phyloP scores from a whole-genome alignment of 2,888 invertebrate species.

The Rhorus exstirpatorius region DNA sequence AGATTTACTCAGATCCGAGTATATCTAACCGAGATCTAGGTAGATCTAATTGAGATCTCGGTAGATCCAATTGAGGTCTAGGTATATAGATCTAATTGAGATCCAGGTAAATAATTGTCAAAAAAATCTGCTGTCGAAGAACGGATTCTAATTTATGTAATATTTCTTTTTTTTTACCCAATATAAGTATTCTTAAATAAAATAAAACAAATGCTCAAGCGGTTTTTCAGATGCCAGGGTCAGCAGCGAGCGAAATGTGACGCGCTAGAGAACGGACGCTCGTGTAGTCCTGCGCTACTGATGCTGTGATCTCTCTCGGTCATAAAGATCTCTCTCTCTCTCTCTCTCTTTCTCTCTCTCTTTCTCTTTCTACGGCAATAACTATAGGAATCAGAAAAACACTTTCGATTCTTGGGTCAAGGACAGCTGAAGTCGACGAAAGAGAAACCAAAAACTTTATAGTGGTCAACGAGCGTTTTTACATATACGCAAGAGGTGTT shows the following conservation, averaged over 20 bases:
- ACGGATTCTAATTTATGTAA: too few relatives aligned
- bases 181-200: background rate
- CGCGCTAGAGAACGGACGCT: conserved; percentile 28
- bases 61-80: too few relatives aligned
- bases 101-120: too few relatives aligned
- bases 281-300: conserved; percentile 30
- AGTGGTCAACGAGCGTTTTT: conserved; percentile 2
- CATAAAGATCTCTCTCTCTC: conserved; percentile 40
- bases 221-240: conserved; percentile 59
- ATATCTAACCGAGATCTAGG: too few relatives aligned
- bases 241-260: conserved; percentile 46
- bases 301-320: conserved; percentile 15
- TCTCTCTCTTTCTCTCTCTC: background rate
- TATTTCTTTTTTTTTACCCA: too few relatives aligned
- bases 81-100: too few relatives aligned
- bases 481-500: background rate
- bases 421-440: conserved; percentile 73
- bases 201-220: conserved; percentile 27
- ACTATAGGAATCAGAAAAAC: conserved; percentile 70
- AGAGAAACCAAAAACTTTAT: conserved; percentile 72
- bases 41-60: too few relatives aligned
- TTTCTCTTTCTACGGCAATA: conserved; percentile 49
- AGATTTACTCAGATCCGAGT: too few relatives aligned
- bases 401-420: conserved; percentile 80
- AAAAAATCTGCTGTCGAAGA: too few relatives aligned